phyloP scores from a whole-genome alignment of 2,113 vertebrate genomes.

The Notiomystis cincta region DNA sequence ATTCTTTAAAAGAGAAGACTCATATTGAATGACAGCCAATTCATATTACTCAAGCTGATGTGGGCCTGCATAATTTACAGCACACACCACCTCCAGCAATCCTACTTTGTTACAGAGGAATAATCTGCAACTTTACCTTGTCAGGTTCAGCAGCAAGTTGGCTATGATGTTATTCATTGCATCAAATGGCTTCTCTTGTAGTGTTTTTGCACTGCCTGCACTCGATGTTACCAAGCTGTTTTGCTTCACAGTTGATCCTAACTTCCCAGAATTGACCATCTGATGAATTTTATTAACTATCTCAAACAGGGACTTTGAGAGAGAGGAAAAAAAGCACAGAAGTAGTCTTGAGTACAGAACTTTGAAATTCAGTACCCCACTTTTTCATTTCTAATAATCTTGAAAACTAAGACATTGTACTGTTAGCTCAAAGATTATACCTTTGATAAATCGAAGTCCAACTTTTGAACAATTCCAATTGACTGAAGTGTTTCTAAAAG shows the following conservation, averaged over 20 bases:
- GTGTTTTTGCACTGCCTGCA: slow-evolving; percentile 59
- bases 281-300: slow-evolving; percentile 90
- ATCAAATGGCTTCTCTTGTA: slow-evolving; percentile 87
- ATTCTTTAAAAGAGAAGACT: neutral
- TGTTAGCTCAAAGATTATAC: neutral
- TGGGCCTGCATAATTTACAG: neutral
- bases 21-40: neutral
- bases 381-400: neutral
- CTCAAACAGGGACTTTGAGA: slow-evolving; percentile 85
- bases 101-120: neutral
- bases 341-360: neutral
- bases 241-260: slow-evolving; percentile 75
- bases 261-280: slow-evolving; percentile 76
- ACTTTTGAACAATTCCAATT: neutral
- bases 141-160: slow-evolving; percentile 90
- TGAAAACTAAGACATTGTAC: neutral
- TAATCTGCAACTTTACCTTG: slow-evolving; percentile 78
- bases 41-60: neutral
- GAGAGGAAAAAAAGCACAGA: neutral
- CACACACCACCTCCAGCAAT: neutral
- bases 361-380: neutral
- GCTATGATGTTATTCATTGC: slow-evolving; percentile 96
- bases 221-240: slow-evolving; percentile 81
- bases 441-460: neutral
- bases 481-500: neutral